Percentiles rank a stretch among this genome's conserved stretches.
Evolutionary conservation across 2,797 vertebrate species (phyloP).

Genomic region (Lophotriccus pileatus): DNA sequence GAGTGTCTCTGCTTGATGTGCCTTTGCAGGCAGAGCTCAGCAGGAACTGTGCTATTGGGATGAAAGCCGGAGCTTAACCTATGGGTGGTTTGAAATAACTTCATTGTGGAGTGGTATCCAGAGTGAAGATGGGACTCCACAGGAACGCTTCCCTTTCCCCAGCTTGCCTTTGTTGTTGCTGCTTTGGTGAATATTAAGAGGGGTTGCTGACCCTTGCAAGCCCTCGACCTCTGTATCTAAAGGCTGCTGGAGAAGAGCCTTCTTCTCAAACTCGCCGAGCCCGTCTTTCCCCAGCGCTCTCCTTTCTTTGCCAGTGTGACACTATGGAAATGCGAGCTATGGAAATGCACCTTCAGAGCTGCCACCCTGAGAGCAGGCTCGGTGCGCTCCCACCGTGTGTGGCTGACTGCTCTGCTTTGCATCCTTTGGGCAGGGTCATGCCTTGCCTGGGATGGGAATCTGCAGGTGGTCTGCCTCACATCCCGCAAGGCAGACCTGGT

Average conservation of each 20-base stretch:
- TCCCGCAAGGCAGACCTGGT: neutral
- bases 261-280: conserved; percentile 1
- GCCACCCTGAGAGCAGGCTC: conserved; percentile 9
- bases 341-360: conserved; percentile 42
- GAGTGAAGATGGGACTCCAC: conserved; percentile 62
- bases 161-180: conserved; percentile 59
- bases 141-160: conserved; percentile 66
- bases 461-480: neutral
- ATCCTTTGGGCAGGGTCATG: neutral
- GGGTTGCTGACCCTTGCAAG: conserved; percentile 65
- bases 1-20: conserved; percentile 46
- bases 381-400: neutral
- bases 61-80: conserved; percentile 60
- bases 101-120: conserved; percentile 61
- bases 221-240: conserved; percentile 53
- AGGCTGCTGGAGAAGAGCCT: conserved; percentile 52
- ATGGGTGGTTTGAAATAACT: conserved; percentile 48
- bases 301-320: conserved; percentile 30
- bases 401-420: neutral
- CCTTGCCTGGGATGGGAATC: neutral
- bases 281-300: neutral
- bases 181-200: conserved; percentile 65
- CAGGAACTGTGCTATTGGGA: conserved; percentile 27
- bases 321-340: conserved; percentile 37
- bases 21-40: conserved; percentile 59